phyloP scores from a whole-genome alignment of 2,113 vertebrate species.

The Hoplias malabaricus region DNA sequence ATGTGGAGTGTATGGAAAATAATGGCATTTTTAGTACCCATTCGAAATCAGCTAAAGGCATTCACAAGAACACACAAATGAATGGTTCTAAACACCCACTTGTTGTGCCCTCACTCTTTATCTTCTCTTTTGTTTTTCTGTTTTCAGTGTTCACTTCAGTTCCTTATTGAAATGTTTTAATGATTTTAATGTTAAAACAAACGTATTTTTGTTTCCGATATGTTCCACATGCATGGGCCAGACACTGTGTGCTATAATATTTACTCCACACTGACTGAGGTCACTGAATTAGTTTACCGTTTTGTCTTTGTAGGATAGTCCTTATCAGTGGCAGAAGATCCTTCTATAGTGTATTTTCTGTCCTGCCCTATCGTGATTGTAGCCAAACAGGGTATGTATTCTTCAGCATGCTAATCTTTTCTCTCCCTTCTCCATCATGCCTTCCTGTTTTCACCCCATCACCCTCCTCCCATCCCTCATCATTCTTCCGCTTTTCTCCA shows the following conservation, averaged over 20 bases:
- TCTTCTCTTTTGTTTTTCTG: not conserved
- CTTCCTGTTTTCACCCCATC: conserved; percentile 53
- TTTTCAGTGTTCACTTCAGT: not conserved
- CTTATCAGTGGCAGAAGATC: conserved; percentile 99
- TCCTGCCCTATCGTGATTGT: conserved; percentile 98
- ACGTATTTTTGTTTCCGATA: not conserved
- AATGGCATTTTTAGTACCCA: too few relatives aligned
- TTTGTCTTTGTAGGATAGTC: conserved; percentile 97
- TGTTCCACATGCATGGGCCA: conserved; percentile 32
- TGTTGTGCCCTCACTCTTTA: too few relatives aligned
- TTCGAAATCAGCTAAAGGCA: too few relatives aligned
- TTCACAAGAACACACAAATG: too few relatives aligned
- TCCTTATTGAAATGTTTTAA: not conserved
- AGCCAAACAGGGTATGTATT: conserved; percentile 96
- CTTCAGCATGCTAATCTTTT: conserved; percentile 72
- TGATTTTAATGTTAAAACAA: not conserved
- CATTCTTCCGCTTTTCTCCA: not conserved
- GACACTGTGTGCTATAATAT: conserved; percentile 43
- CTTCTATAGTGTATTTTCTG: conserved; percentile 99
- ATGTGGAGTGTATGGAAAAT: too few relatives aligned
- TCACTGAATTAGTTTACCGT: conserved; percentile 75
- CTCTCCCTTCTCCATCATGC: conserved; percentile 52
- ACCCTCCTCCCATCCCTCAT: conserved; percentile 22
- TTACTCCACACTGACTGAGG: conserved; percentile 48
- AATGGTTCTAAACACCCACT: too few relatives aligned